Conservation (phyloP, 2,888 invertebrate genomes). For the Chrysotoxum bicinctum region DNA sequence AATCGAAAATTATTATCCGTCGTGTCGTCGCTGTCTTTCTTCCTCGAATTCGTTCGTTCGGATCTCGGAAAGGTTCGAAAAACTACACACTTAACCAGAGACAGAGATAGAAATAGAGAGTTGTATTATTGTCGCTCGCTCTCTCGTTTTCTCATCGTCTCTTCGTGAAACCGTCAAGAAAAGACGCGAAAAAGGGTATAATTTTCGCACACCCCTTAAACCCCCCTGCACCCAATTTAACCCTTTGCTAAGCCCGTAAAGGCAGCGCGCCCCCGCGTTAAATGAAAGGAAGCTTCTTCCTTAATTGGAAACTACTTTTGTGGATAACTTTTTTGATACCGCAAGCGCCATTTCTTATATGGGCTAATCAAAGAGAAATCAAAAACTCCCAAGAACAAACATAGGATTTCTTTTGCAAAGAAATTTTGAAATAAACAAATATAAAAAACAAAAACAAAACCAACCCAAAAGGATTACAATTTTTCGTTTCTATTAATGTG, state of each 20-base stretch:
- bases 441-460: not conserved
- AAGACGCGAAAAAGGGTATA: slow-evolving; percentile 30
- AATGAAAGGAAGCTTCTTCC: slow-evolving; percentile 22
- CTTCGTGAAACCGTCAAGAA: slow-evolving; percentile 23
- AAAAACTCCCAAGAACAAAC: not conserved
- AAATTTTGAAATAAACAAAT: not conserved
- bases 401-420: slow-evolving; percentile 7
- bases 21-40: slow-evolving; percentile 28
- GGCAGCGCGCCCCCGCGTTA: not conserved
- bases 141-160: not conserved
- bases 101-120: slow-evolving; percentile 28
- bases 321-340: slow-evolving; percentile 40
- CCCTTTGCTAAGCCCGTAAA: slow-evolving; percentile 9
- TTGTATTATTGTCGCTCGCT: not conserved
- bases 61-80: slow-evolving; percentile 20
- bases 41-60: slow-evolving; percentile 32
- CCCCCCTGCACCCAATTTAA: not conserved
- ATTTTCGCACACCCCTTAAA: slow-evolving; percentile 54
- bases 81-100: slow-evolving; percentile 4
- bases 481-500: slow-evolving; percentile 53
- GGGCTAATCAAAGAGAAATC: slow-evolving; percentile 8
- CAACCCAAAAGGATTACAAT: slow-evolving; percentile 59
- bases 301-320: slow-evolving; percentile 35
- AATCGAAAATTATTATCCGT: slow-evolving; percentile 61
- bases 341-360: not conserved